Evolutionary conservation across 2,797 vertebrate species (phyloP).

Genomic region (Anguilla megastoma): DNA sequence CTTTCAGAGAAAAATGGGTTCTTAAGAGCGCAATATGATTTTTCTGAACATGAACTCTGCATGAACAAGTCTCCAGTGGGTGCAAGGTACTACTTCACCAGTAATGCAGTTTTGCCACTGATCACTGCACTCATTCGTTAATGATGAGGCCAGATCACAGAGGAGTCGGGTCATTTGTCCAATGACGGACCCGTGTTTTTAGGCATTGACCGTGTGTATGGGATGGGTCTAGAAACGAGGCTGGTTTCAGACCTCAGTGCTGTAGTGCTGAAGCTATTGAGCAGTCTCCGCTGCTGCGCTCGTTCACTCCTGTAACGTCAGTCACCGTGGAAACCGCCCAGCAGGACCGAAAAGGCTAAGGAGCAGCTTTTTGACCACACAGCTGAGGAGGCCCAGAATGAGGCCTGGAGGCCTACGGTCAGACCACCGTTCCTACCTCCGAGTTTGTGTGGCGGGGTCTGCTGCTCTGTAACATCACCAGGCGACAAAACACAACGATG

Average conservation of each 20-base stretch:
- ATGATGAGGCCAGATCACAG: not conserved
- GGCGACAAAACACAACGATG: slow-evolving; percentile 57
- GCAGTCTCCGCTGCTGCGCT: not conserved
- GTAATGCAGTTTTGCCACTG: not conserved
- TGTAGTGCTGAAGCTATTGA: not conserved
- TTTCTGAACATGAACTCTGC: not conserved
- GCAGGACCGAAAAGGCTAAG: slow-evolving; percentile 15
- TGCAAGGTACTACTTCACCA: not conserved
- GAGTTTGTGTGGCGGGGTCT: slow-evolving; percentile 64
- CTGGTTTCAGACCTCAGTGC: not conserved
- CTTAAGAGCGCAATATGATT: not conserved
- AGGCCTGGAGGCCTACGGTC: slow-evolving; percentile 42
- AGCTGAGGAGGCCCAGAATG: not conserved
- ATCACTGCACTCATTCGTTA: not conserved
- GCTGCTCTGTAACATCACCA: slow-evolving; percentile 64
- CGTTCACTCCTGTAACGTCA: slow-evolving; percentile 1
- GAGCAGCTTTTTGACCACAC: slow-evolving; percentile 21
- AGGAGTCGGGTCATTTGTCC: not conserved
- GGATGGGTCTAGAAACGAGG: not conserved
- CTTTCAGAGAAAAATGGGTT: not conserved
- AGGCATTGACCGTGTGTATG: not conserved
- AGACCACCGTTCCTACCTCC: slow-evolving; percentile 70
- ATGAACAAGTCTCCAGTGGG: not conserved
- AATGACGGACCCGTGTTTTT: not conserved
- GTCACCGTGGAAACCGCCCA: slow-evolving; percentile 28